Evolutionary conservation across 2,888 invertebrate genomes (phyloP).

Genomic region (Drosophila emarginata): DNA sequence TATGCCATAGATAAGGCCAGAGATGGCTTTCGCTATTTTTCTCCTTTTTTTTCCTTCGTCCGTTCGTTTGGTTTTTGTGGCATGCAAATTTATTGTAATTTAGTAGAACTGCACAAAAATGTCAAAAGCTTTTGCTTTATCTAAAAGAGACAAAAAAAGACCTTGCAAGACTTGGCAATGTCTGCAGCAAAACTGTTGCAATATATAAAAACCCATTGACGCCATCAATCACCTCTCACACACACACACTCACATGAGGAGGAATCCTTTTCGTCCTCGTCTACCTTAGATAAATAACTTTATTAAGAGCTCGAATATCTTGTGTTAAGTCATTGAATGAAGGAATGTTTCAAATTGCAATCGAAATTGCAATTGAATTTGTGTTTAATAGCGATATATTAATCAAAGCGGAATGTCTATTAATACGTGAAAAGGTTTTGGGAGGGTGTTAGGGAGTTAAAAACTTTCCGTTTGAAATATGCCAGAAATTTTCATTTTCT

Average conservation of each 20-base stretch:
- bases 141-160: background rate
- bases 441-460: background rate
- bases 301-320: slow-evolving; percentile 57
- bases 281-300: slow-evolving; percentile 57
- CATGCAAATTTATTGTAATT: slow-evolving; percentile 49
- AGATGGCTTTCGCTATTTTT: slow-evolving; percentile 11
- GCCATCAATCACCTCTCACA: slow-evolving; percentile 75
- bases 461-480: slow-evolving; percentile 12
- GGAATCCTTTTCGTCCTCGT: slow-evolving; percentile 15
- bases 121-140: slow-evolving; percentile 24
- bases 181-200: slow-evolving; percentile 45
- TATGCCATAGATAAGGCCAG: slow-evolving; percentile 29
- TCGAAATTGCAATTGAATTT: slow-evolving; percentile 42
- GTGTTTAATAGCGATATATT: slow-evolving; percentile 37
- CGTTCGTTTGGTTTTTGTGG: background rate
- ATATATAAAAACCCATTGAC: slow-evolving; percentile 80
- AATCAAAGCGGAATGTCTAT: slow-evolving; percentile 42
- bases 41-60: background rate
- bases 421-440: slow-evolving; percentile 28
- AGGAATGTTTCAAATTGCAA: slow-evolving; percentile 31
- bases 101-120: slow-evolving; percentile 28
- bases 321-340: slow-evolving; percentile 31
- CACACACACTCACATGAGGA: slow-evolving; percentile 16
- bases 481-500: background rate
- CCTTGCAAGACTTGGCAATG: slow-evolving; percentile 6